Evolutionary conservation across 2,113 vertebrate species (phyloP).

Genomic region (Neofelis nebulosa): DNA sequence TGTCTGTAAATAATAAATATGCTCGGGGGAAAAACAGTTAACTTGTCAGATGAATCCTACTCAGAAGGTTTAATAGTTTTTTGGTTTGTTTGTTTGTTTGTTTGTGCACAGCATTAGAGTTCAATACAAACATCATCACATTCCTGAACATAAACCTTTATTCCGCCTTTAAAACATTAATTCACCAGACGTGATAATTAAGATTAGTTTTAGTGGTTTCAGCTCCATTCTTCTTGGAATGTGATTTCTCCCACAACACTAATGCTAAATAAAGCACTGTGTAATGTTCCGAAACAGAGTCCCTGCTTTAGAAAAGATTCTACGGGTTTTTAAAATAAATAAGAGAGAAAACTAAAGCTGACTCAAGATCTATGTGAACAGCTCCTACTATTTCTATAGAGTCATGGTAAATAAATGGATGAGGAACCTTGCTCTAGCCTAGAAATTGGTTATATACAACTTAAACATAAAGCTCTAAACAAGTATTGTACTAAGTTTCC

Average conservation of each 20-base stretch:
- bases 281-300: slow-evolving; percentile 24
- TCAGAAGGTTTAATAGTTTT: slow-evolving; percentile 28
- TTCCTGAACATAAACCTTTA: slow-evolving; percentile 64
- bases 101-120: slow-evolving; percentile 61
- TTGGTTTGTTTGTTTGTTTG: slow-evolving; percentile 56
- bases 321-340: slow-evolving; percentile 44
- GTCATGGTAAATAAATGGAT: slow-evolving; percentile 19
- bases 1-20: slow-evolving; percentile 55
- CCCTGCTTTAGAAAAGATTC: slow-evolving; percentile 36
- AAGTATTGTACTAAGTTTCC: background rate
- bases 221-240: slow-evolving; percentile 57
- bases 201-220: slow-evolving; percentile 73
- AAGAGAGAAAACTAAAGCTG: slow-evolving; percentile 5
- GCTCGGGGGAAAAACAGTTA: background rate
- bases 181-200: slow-evolving; percentile 81
- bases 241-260: slow-evolving; percentile 61
- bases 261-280: slow-evolving; percentile 72
- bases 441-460: background rate
- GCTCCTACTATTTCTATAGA: background rate
- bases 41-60: background rate
- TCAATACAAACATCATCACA: slow-evolving; percentile 68
- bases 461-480: slow-evolving; percentile 24
- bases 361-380: background rate
- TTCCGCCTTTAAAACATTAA: slow-evolving; percentile 73
- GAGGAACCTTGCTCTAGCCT: background rate